Conservation (phyloP, 1,140 invertebrate genomes). For the Globodera rostochiensis region DNA sequence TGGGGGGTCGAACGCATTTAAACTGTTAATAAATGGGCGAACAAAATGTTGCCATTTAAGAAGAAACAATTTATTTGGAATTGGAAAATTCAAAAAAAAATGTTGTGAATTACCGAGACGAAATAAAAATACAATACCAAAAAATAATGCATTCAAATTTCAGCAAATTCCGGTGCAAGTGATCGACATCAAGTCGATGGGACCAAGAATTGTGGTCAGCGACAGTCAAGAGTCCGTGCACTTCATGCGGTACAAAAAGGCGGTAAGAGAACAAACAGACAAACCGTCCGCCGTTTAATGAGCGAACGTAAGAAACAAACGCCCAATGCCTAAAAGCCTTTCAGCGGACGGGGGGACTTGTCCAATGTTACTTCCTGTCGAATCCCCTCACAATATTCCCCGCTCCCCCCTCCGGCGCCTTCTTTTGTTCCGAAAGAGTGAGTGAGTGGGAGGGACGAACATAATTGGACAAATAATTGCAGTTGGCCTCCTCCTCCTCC, state of each 20-base stretch:
- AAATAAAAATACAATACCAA: background rate
- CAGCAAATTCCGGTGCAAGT: slow-evolving; percentile 92
- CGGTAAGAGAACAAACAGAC: slow-evolving; percentile 44
- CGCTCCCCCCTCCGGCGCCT: background rate
- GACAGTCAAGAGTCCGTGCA: slow-evolving; percentile 97
- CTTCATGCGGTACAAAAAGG: slow-evolving; percentile 82
- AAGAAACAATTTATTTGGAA: no score
- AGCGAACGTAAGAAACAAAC: no score
- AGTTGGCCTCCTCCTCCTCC: background rate
- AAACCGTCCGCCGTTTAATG: no score
- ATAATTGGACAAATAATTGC: slow-evolving; percentile 18
- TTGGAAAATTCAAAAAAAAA: no score
- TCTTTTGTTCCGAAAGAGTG: background rate
- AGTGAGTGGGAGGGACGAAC: no score
- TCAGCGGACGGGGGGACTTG: background rate
- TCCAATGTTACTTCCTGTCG: background rate
- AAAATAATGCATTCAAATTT: slow-evolving; percentile 50
- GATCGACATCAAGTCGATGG: slow-evolving; percentile 86
- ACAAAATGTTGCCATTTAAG: no score
- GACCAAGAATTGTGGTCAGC: slow-evolving; percentile 87
- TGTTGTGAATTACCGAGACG: no score
- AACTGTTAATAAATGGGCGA: no score
- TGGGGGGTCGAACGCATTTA: no score
- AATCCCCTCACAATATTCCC: background rate
- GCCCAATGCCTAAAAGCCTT: no score